These are phyloP conservation scores for Seison nebaliae DNA, from an alignment of 1,140 invertebrate species.

Conservation along the genomic window DNA sequence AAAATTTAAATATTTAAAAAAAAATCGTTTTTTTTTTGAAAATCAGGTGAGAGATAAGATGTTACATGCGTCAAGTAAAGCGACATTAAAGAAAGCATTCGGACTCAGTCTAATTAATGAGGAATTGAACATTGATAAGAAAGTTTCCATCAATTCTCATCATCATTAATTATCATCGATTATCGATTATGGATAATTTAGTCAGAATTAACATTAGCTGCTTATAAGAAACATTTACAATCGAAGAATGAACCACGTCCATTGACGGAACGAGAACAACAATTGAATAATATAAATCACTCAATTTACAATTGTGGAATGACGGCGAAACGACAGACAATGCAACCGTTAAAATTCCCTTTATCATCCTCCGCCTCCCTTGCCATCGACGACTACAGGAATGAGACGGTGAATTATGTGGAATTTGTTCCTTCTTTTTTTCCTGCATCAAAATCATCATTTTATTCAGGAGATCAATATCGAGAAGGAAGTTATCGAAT, in stretches of 20 bases:
- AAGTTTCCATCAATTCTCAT: background rate
- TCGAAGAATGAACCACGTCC: slow-evolving; percentile 53
- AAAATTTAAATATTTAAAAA: background rate
- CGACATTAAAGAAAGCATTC: slow-evolving; percentile 85
- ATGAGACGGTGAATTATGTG: slow-evolving; percentile 35
- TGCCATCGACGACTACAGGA: slow-evolving; percentile 36
- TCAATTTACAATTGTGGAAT: slow-evolving; percentile 29
- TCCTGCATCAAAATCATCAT: background rate
- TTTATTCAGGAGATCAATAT: slow-evolving; percentile 28
- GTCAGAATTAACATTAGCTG: slow-evolving; percentile 50
- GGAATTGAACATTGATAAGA: slow-evolving; percentile 32
- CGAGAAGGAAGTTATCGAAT: slow-evolving; percentile 20
- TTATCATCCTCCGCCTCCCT: slow-evolving; percentile 55
- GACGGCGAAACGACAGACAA: slow-evolving; percentile 11
- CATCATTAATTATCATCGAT: background rate
- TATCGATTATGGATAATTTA: slow-evolving; percentile 22
- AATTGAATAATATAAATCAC: slow-evolving; percentile 50
- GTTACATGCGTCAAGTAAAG: slow-evolving; percentile 91
- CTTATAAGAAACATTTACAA: slow-evolving; percentile 49
- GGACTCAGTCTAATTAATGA: slow-evolving; percentile 60
- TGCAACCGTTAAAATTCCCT: no score
- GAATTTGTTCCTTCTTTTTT: slow-evolving; percentile 25
- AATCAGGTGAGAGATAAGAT: slow-evolving; percentile 54
- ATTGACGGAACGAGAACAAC: slow-evolving; percentile 59
- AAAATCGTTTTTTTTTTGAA: background rate